phyloP scores from a whole-genome alignment of 1,140 invertebrate species.

The Tetraneura akinire region DNA sequence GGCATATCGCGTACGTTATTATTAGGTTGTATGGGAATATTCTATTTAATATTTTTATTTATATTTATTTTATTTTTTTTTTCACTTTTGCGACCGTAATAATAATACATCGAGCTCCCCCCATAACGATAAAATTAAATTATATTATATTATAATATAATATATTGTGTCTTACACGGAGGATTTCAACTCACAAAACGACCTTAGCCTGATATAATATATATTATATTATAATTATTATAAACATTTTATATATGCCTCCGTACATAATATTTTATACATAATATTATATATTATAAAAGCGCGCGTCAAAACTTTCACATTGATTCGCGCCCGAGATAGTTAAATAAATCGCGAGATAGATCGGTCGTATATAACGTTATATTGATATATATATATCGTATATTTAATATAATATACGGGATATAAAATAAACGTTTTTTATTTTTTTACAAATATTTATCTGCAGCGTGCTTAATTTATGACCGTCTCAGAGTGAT shows the following conservation, averaged over 20 bases:
- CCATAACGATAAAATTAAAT: too few relatives aligned
- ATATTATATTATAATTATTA: too few relatives aligned
- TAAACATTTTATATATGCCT: too few relatives aligned
- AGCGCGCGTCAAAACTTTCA: constrained; percentile 12
- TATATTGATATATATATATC: too few relatives aligned
- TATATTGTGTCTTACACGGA: not conserved
- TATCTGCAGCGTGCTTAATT: not conserved
- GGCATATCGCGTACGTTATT: too few relatives aligned
- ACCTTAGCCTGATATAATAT: constrained; percentile 5
- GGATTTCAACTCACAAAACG: not conserved
- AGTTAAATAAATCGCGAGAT: not conserved
- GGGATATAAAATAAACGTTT: not conserved
- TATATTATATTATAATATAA: not conserved
- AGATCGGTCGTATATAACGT: too few relatives aligned
- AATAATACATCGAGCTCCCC: too few relatives aligned
- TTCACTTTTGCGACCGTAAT: not conserved
- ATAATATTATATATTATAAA: not conserved
- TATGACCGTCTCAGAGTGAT: not conserved
- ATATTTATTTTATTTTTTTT: too few relatives aligned
- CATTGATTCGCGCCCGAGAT: constrained; percentile 34
- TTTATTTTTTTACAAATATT: not conserved
- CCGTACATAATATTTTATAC: too few relatives aligned
- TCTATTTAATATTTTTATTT: too few relatives aligned
- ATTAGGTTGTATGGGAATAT: too few relatives aligned
- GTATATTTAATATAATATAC: too few relatives aligned